Base-by-base conservation (phyloP, 2,888 invertebrate genomes). In the Sinelater perroti region DNA sequence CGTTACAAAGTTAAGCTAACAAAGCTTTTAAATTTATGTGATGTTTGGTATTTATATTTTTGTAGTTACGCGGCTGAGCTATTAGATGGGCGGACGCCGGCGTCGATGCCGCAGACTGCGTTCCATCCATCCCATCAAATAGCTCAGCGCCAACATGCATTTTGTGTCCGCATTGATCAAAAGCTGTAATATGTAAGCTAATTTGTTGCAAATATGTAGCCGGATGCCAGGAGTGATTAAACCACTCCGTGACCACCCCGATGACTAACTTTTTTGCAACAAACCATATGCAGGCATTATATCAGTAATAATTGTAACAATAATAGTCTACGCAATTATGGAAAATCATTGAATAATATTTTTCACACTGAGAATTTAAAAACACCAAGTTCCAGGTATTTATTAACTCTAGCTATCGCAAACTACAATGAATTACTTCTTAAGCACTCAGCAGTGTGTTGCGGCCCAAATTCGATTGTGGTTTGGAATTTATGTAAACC, bases 251-350 rank as follows among this genome's bases (percentile, higher is more conserved):
- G n/a, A n/a, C n/a, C n/a, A n/a, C n/a, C n/a, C n/a, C 24, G 5
- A 1, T 18, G n/a, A 3, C 4, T 35, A 54, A 49, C 60, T 55
- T 56, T 56, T 61, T 65, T 64, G 62, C 64, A 64, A 50, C 60
- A 58, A 53, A 60, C 58, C 63, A 55, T 66, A 58, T 66, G 67
- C 67, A 67, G 64, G 67, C 67, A 67, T 61, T 62, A 61, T 66
- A 64, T n/a, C n/a, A n/a, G n/a, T n/a, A n/a, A n/a, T n/a, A n/a
- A n/a, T n/a, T n/a, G n/a, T n/a, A n/a, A n/a, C n/a, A n/a, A n/a
- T n/a, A n/a, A n/a, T 49, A 58, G 62, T 65, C 66, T 66, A 67
- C 66, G 47, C 40, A 46, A 56, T 56, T 49, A 56, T 60, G 60
- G n/a, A 56, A 60, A 56, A 56, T 52, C 56, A 56, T 38, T 53